Evolutionary conservation across 2,797 vertebrate species (phyloP).

Genomic region (Dryobates pubescens): DNA sequence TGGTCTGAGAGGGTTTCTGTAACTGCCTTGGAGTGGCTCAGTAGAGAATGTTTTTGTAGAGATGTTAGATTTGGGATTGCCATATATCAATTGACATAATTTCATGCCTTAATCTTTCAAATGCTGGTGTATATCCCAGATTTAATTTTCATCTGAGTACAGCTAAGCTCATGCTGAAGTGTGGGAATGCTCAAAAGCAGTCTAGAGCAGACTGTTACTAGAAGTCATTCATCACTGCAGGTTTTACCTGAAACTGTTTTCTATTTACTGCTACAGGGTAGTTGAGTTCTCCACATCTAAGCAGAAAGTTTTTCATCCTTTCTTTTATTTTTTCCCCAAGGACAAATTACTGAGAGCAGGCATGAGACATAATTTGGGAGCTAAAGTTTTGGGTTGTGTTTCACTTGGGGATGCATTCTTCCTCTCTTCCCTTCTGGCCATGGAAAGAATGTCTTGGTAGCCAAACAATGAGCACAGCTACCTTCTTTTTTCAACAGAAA

Average conservation of each 20-base stretch:
- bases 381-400: background rate
- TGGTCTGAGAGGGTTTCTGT: background rate
- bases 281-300: conserved; percentile 10
- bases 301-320: background rate
- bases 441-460: background rate
- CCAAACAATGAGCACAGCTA: background rate
- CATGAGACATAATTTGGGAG: background rate
- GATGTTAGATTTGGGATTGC: background rate
- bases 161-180: background rate
- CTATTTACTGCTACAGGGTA: background rate
- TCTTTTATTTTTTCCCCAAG: background rate
- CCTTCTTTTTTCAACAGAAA: background rate
- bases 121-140: background rate
- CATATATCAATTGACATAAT: background rate
- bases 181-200: background rate
- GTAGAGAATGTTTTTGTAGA: background rate
- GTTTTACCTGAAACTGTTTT: background rate
- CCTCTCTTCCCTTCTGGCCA: background rate
- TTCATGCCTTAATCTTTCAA: background rate
- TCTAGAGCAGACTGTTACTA: background rate
- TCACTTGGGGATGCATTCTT: background rate
- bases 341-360: background rate
- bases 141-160: background rate
- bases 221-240: background rate
- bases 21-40: background rate